Conservation (phyloP, 2,888 invertebrate genomes). For the Campoplex capitator region DNA sequence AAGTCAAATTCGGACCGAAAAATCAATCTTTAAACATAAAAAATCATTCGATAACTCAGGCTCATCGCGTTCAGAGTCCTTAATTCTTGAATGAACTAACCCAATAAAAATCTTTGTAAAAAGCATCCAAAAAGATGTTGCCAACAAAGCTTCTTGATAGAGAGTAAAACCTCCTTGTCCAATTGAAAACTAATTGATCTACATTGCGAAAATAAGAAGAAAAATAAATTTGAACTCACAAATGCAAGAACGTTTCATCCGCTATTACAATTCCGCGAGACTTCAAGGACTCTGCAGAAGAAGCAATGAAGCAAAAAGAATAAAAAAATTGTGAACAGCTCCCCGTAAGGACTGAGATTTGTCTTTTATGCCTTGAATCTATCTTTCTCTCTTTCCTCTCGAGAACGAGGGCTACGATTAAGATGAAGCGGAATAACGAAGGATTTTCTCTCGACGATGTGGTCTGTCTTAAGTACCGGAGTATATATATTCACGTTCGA, state of each 20-base stretch:
- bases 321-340: not conserved
- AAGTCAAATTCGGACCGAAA: too few species aligned
- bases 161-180: not conserved
- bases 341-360: not conserved
- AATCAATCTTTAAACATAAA: too few species aligned
- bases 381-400: not conserved
- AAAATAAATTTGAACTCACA: not conserved
- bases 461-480: slow-evolving; percentile 13
- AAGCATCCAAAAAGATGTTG: not conserved
- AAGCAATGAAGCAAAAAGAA: not conserved
- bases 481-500: slow-evolving; percentile 6
- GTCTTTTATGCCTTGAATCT: not conserved
- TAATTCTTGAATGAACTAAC: too few species aligned
- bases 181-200: not conserved
- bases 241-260: not conserved
- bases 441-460: slow-evolving; percentile 8
- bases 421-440: not conserved
- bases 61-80: too few species aligned
- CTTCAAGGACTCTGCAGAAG: not conserved
- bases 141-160: not conserved
- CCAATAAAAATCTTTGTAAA: not conserved
- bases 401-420: slow-evolving; percentile 1
- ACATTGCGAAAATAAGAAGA: not conserved
- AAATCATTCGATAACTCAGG: too few species aligned
- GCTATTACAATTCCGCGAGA: not conserved